phyloP scores from a whole-genome alignment of 2,113 vertebrate genomes.

The Atrichornis clamosus region DNA sequence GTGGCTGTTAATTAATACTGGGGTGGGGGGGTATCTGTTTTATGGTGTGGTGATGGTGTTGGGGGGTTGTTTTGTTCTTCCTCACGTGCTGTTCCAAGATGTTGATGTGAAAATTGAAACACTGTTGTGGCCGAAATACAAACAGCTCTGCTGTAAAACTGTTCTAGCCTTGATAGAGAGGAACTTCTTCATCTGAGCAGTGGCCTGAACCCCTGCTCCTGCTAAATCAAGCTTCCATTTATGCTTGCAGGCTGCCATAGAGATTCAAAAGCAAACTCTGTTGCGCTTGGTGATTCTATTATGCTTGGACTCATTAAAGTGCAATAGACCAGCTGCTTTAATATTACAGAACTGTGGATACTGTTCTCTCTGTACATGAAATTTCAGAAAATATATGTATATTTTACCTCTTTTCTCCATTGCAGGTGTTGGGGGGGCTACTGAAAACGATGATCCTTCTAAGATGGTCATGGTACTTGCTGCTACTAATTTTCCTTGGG shows the following conservation, averaged over 20 bases:
- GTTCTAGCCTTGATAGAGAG: not conserved
- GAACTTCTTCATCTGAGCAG: not conserved
- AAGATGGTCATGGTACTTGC: constrained; percentile 99
- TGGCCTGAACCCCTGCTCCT: not conserved
- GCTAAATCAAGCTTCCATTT: not conserved
- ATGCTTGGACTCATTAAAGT: not conserved
- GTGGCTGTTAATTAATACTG: not conserved
- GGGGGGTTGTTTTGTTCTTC: not conserved
- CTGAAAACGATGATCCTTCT: constrained; percentile 93
- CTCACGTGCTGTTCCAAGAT: not conserved
- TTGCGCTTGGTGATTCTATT: not conserved
- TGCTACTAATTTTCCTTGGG: constrained; percentile 98
- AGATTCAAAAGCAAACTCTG: not conserved
- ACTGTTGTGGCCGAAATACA: not conserved
- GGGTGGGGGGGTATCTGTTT: accelerated
- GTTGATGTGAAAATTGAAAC: not conserved
- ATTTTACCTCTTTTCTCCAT: not conserved
- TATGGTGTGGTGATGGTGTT: not conserved
- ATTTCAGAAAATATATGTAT: not conserved
- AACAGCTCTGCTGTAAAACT: not conserved
- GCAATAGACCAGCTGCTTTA: not conserved
- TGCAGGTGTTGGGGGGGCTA: constrained; percentile 91
- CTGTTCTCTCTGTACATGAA: not conserved
- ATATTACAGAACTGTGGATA: not conserved
- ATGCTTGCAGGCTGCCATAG: not conserved